phyloP scores from a whole-genome alignment of 92 coral and sea anemone genomes.

The Palythoa caribaeorum region DNA sequence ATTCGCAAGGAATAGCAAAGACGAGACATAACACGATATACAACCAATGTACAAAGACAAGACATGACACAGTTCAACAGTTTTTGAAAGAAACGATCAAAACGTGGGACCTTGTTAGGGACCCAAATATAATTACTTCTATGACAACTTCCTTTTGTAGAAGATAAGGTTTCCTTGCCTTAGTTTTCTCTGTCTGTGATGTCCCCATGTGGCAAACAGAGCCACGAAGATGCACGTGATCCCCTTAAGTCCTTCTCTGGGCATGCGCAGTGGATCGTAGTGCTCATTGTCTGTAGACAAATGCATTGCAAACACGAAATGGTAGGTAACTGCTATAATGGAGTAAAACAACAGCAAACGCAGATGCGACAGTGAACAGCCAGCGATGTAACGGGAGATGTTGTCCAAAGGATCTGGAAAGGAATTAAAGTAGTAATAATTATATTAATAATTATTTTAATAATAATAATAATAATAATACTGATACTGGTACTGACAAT shows the following conservation, averaged over 20 bases:
- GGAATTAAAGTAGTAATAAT: background rate
- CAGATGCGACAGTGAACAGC: constrained; percentile 52
- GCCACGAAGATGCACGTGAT: constrained; percentile 64
- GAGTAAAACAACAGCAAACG: constrained; percentile 70
- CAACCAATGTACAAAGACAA: no score
- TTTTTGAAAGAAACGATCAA: no score
- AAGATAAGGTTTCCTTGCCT: constrained; percentile 36
- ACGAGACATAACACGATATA: no score
- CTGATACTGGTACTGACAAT: no score
- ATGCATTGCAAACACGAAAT: constrained; percentile 61
- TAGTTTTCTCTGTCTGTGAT: constrained; percentile 60
- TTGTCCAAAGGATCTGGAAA: constrained; percentile 47
- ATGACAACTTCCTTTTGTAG: background rate
- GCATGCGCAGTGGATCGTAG: constrained; percentile 30
- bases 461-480: no score
- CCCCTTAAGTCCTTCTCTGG: constrained; percentile 66
- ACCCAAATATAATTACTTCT: no score
- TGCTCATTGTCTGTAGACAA: constrained; percentile 20
- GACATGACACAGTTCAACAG: no score
- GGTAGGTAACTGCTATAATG: constrained; percentile 65
- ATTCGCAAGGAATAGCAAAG: no score
- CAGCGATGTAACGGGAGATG: constrained; percentile 64
- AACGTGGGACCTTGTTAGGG: no score
- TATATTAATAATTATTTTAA: no score
- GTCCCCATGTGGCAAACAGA: constrained; percentile 70